phyloP scores from a whole-genome alignment of 2,888 invertebrate genomes.

The Pediacus dermestoides region DNA sequence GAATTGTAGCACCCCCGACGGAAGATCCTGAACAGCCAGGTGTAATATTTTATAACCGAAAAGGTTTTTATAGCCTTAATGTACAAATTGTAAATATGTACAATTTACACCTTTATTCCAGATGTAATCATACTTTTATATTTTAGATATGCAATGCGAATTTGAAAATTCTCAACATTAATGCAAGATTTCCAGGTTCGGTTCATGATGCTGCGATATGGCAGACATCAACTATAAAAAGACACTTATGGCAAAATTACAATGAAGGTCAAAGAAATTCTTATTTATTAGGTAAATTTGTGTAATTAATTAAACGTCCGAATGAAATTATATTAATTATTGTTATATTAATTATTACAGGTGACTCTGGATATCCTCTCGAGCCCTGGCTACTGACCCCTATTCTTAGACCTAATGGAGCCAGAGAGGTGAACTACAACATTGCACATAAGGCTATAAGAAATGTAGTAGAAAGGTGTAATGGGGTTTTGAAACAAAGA shows the following conservation, averaged over 20 bases:
- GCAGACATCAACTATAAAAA: constrained; percentile 11
- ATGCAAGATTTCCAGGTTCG: constrained; percentile 16
- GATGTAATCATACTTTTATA: background rate
- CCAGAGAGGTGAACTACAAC: background rate
- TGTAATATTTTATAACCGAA: constrained; percentile 11
- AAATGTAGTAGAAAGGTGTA: constrained; percentile 14
- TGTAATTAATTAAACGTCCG: background rate
- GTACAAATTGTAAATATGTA: no score
- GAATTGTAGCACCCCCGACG: constrained; percentile 1
- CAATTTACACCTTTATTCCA: background rate
- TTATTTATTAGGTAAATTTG: constrained; percentile 6
- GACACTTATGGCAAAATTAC: constrained; percentile 4
- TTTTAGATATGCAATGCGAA: constrained; percentile 10
- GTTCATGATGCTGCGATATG: constrained; percentile 15
- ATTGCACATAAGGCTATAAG: constrained; percentile 9
- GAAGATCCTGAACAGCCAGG: constrained; percentile 3
- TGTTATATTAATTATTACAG: no score
- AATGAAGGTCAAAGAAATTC: constrained; percentile 7
- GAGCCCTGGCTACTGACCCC: constrained; percentile 9
- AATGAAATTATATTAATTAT: no score
- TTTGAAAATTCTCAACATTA: constrained; percentile 12
- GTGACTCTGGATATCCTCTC: constrained; percentile 6
- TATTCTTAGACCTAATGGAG: background rate
- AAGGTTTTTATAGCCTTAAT: constrained; percentile 7
- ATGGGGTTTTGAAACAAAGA: constrained; percentile 14